Evolutionary conservation across 2,113 vertebrate genomes (phyloP).

Genomic region (Opisthocomus hoazin): DNA sequence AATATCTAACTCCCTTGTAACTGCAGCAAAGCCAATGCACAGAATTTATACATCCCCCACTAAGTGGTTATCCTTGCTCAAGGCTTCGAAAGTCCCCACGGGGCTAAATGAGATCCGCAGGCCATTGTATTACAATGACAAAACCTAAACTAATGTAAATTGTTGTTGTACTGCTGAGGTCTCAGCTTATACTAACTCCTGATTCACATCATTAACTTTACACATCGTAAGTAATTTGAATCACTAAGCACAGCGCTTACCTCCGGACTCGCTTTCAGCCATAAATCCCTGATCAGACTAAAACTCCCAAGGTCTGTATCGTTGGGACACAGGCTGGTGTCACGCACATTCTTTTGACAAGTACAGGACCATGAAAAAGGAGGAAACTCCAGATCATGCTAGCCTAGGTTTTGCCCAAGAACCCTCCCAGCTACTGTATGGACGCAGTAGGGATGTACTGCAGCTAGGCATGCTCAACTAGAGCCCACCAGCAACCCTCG

Average conservation of each 20-base stretch:
- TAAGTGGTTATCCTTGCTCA: not conserved
- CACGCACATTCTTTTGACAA: not conserved
- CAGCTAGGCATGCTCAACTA: not conserved
- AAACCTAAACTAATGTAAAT: not conserved
- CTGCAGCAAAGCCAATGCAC: not conserved
- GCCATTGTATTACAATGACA: not conserved
- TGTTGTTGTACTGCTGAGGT: not conserved
- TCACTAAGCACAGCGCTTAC: not conserved
- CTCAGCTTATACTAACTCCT: not conserved
- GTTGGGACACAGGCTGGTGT: not conserved
- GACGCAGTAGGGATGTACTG: not conserved
- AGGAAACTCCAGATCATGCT: not conserved
- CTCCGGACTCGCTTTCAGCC: not conserved
- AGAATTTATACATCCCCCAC: not conserved
- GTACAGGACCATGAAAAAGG: not conserved
- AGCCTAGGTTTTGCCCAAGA: not conserved
- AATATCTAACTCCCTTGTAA: not conserved
- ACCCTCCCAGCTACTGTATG: not conserved
- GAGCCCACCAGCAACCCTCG: not conserved
- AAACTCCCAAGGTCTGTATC: not conserved
- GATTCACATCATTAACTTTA: constrained; percentile 24
- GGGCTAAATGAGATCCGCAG: not conserved
- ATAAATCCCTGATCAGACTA: not conserved
- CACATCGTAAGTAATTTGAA: not conserved
- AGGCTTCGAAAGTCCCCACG: not conserved